These are phyloP conservation scores for Nasonia oneida DNA, from an alignment of 2,888 invertebrate species.

Conservation along the genomic window DNA sequence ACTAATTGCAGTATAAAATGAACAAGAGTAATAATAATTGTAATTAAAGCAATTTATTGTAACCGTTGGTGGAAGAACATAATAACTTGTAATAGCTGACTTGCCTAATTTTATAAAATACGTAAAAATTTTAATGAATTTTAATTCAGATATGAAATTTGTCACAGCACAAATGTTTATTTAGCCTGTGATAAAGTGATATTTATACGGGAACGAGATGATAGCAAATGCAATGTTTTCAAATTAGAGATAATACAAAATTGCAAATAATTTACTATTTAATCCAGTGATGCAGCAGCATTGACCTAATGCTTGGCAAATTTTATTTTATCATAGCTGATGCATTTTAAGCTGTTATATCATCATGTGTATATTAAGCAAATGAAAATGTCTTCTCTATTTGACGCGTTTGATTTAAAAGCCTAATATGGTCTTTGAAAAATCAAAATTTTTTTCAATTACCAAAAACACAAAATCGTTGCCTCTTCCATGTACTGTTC, in stretches of 20 bases:
- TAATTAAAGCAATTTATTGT: constrained; percentile 32
- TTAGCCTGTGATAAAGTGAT: constrained; percentile 60
- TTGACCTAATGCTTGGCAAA: constrained; percentile 23
- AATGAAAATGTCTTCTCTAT: constrained; percentile 9
- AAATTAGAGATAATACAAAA: constrained; percentile 24
- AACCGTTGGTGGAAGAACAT: constrained; percentile 4
- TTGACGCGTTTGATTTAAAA: too few species aligned
- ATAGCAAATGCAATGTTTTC: constrained; percentile 42
- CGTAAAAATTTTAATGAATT: constrained; percentile 26
- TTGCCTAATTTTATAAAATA: constrained; percentile 55
- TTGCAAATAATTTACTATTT: constrained; percentile 33
- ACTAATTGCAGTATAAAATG: constrained; percentile 21
- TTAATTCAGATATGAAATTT: constrained; percentile 38
- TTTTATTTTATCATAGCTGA: constrained; percentile 33
- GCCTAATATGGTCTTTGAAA: background rate
- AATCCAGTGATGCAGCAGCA: constrained; percentile 16
- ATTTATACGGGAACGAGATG: constrained; percentile 46
- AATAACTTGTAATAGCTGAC: constrained; percentile 41
- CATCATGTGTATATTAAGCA: background rate
- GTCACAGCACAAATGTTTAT: constrained; percentile 60
- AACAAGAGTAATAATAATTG: constrained; percentile 26
- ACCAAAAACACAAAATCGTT: constrained; percentile 34
- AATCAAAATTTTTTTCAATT: constrained; percentile 27
- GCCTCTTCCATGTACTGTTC: constrained; percentile 52
- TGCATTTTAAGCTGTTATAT: constrained; percentile 18